A percentile compares a stretch with the other conserved stretches of the same genome.
phyloP scores from a whole-genome alignment of 2,797 vertebrate genomes.

The Xenops minutus region DNA sequence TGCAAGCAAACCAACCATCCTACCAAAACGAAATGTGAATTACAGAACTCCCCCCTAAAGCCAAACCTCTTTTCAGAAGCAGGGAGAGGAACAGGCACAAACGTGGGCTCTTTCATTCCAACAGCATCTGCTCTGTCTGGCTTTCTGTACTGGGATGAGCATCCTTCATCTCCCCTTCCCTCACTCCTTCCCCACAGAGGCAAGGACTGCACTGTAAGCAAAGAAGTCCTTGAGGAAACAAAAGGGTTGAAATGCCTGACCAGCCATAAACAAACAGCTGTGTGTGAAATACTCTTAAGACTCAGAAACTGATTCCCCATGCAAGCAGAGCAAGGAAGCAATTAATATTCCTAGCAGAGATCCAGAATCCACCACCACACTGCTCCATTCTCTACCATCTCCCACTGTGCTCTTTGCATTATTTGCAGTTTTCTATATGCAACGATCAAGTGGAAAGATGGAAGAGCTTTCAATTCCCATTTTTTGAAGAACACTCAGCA shows the following conservation, averaged over 20 bases:
- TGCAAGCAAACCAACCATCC: not conserved
- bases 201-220: not conserved
- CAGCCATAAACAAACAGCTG: not conserved
- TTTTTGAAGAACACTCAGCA: not conserved
- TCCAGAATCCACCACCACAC: not conserved
- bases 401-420: not conserved
- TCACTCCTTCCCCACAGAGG: not conserved
- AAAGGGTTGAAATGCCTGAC: not conserved
- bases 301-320: not conserved
- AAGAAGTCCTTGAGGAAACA: not conserved
- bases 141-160: fast-evolving
- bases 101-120: not conserved
- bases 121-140: not conserved
- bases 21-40: not conserved
- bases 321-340: not conserved
- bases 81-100: not conserved
- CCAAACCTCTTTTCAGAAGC: not conserved
- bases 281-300: not conserved
- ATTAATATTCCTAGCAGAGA: not conserved
- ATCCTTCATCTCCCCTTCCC: not conserved
- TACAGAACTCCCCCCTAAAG: not conserved
- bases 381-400: not conserved
- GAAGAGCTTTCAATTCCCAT: not conserved
- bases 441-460: not conserved
- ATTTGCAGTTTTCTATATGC: not conserved